Conservation (phyloP, 2,113 vertebrate species). For the Albula glossodonta region DNA sequence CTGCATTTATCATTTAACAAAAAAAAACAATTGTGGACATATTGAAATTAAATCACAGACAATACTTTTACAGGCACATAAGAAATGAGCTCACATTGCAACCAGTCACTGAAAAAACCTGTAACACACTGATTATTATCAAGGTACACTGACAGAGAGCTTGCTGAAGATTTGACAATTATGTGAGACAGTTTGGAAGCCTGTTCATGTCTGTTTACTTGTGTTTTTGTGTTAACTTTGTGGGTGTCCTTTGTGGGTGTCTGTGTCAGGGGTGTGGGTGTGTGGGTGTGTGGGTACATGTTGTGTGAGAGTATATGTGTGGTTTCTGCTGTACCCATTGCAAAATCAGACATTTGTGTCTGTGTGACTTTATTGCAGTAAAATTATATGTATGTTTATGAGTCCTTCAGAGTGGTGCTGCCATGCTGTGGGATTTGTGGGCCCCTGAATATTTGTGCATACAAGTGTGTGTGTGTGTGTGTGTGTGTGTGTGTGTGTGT, state of each 20-base stretch:
- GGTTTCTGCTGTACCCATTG: neutral
- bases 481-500: neutral
- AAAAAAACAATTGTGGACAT: too few relatives aligned
- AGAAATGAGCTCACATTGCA: neutral
- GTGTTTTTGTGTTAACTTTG: conserved; percentile 2
- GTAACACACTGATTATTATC: neutral
- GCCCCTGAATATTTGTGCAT: conserved; percentile 6
- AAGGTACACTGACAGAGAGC: neutral
- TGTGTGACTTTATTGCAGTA: neutral
- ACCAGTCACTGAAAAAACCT: neutral
- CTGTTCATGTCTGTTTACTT: conserved; percentile 25
- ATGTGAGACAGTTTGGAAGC: conserved; percentile 16
- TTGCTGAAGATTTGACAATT: conserved; percentile 23
- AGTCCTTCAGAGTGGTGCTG: neutral
- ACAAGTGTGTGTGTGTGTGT: conserved; percentile 10
- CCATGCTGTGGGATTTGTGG: neutral
- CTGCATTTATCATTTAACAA: too few relatives aligned
- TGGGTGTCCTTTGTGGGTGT: neutral
- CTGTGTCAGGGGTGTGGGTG: neutral
- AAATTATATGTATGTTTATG: conserved; percentile 11
- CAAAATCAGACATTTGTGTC: neutral
- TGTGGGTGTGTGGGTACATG: neutral
- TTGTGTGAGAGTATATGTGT: neutral
- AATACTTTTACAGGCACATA: neutral
- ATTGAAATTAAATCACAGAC: too few relatives aligned